Evolutionary conservation across 2,797 vertebrate genomes (phyloP).

Genomic region (Enteromius anoplus): DNA sequence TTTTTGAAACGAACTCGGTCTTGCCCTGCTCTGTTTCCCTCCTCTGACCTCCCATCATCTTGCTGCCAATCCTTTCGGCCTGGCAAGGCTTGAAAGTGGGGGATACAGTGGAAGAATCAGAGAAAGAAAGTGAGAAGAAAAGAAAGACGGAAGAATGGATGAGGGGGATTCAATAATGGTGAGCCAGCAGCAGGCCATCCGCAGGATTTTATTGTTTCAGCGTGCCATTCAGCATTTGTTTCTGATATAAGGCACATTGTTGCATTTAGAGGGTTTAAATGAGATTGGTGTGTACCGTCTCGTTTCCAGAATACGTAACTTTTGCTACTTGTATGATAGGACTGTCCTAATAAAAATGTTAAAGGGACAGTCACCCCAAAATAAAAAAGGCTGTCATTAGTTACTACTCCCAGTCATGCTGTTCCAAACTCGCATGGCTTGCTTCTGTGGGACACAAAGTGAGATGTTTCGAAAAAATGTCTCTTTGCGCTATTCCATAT

Average conservation of each 20-base stretch:
- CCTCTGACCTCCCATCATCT: constrained; percentile 38
- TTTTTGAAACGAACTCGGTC: constrained; percentile 40
- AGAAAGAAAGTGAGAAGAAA: constrained; percentile 53
- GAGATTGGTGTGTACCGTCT: constrained; percentile 74
- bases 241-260: constrained; percentile 92
- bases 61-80: constrained; percentile 62
- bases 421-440: background rate
- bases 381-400: background rate
- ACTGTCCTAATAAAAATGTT: constrained; percentile 66
- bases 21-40: constrained; percentile 48
- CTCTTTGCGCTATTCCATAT: background rate
- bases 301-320: constrained; percentile 72
- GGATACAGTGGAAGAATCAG: constrained; percentile 55
- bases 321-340: constrained; percentile 84
- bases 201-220: constrained; percentile 77
- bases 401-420: background rate
- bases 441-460: background rate
- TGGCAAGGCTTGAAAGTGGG: constrained; percentile 79
- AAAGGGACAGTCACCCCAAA: constrained; percentile 15
- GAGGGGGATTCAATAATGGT: constrained; percentile 77
- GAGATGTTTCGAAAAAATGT: background rate
- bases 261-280: constrained; percentile 83
- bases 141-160: constrained; percentile 64
- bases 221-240: constrained; percentile 87
- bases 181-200: constrained; percentile 73